Evolutionary conservation across 2,888 invertebrate species (phyloP), one percentile per base, ranked within the genome.

Genomic region (Lampropteryx suffumata): DNA sequence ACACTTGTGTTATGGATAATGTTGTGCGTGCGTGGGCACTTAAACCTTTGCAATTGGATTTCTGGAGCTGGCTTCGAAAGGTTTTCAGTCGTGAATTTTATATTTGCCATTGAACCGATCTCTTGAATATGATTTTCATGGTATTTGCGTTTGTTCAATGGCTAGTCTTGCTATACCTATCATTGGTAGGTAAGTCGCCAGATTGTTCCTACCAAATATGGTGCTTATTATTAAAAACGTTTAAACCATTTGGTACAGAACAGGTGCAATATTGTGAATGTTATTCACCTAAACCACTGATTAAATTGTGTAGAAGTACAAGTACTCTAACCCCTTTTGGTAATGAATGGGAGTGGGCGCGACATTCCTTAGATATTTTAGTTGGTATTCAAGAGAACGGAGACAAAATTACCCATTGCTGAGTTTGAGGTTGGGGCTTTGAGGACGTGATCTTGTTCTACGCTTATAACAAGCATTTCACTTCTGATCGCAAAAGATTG

Each of bases 341-440:
- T 50, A 52, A 53, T 58, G 54, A 59, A 56, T 56, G 46, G 59
- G 59, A 55, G 59, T 52, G 59, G 57, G 50, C 21, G 52, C 61
- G 48, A 52, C 62, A 62, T 62, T 62, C 62, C 43, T 53, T 21
- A 39, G 52, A 59, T 59, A 62, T 52, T 57, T 59, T 41, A 57
- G 43, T 62, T 47, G 59, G 51, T 54, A 59, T 62, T 59, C 55
- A 46, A 61, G 61, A 57, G 61, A 62, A 62, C 52, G 59, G 62
- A 54, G 44, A 37, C 39, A 55, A 49, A 55, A 54, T 59, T 55
- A 50, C 26, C 34, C 37, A 55, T 49, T 58, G 39, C 50, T 47
- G 36, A 29, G 28, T 39, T 55, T 49, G 21, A 39, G 17, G 17
- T 55, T 49, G 27, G 7, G 24, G 7, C 6, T 39, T 53, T 46